Evolutionary conservation across 2,797 vertebrate species (phyloP), one percentile per base, ranked within the genome.

Genomic region (Salarias fasciatus): DNA sequence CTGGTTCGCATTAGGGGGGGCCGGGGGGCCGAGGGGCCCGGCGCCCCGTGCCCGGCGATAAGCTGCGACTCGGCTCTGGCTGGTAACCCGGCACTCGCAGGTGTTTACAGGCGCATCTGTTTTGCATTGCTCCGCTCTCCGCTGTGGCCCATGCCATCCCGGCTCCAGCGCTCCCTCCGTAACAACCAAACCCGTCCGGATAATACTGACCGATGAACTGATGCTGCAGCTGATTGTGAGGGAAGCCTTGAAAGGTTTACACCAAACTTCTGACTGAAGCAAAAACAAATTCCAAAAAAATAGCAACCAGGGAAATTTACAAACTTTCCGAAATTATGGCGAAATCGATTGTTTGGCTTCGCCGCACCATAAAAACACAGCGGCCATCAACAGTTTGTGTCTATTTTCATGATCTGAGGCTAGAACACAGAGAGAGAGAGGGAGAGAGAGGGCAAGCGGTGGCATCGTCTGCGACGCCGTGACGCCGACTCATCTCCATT

Each of bases 51-150:
- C 83, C 85, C 87, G 58, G 60, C 75, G 87, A 90, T 89, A 86
- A 85, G 71, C 86, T 72, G 82, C 30, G 84, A 87, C 83, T 76
- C 66, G 35, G 33, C 57, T 6, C 62, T 43, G 73, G 53, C 37
- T 55, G 56, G 82, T 79, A 86, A 88, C 77, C 75, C 80, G 18
- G 74, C 70, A 78, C 86, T 85, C 86, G 41, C 92, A 92, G 92
- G 92, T 93, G 92, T 93, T 93, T 92, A 90, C 83, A 82, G 80
- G 85, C 38, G 77, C 91, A 91, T 93, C 87, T 92, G 92, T 85
- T 92, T 87, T 79, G 80, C 69, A 77, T 92, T 75, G 82, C 33
- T 18, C 52, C 59, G 55, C 77, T 52, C 64, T 59, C 61, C 24
- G 80, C 81, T 81, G 81, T 63, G 79, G 77, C 83, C 78, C 68